Percentiles rank a stretch among this genome's conserved stretches.
These are phyloP conservation scores for Antedon bifida DNA, from an alignment of 35 echinoderm and acorn worm genomes.

Conservation along the genomic window DNA sequence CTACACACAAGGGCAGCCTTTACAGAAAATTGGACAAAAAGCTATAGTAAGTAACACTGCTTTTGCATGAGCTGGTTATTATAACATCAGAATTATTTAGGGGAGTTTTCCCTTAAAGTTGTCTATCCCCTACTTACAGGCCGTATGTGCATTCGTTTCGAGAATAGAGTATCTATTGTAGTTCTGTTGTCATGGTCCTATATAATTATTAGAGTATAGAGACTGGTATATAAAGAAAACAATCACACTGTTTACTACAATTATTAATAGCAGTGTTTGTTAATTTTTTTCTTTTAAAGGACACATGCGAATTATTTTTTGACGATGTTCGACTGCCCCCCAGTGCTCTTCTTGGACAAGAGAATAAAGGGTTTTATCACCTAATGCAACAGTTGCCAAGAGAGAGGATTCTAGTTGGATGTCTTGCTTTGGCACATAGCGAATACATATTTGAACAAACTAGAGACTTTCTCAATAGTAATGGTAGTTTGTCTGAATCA, in stretches of 20 bases:
- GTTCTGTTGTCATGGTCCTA: no score
- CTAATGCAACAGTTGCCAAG: neutral
- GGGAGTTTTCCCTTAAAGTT: no score
- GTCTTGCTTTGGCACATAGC: neutral
- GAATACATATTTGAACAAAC: conserved; percentile 6
- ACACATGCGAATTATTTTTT: conserved; percentile 7
- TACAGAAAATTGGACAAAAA: neutral
- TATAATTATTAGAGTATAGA: no score
- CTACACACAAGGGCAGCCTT: neutral
- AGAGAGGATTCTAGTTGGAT: neutral
- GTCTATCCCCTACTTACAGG: no score
- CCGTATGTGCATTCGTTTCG: no score
- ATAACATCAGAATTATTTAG: no score
- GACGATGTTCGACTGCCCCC: conserved; percentile 3
- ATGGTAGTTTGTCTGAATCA: neutral
- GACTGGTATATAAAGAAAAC: no score
- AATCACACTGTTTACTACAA: no score
- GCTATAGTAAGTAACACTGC: neutral
- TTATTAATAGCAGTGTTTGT: no score
- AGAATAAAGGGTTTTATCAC: conserved; percentile 1
- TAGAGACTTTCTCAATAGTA: neutral
- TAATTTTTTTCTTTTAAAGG: neutral
- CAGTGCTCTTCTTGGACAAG: neutral
- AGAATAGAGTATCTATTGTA: no score
- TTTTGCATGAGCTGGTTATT: no score